Conservation (phyloP, 2,888 invertebrate species). For the Callosobruchus maculatus region DNA sequence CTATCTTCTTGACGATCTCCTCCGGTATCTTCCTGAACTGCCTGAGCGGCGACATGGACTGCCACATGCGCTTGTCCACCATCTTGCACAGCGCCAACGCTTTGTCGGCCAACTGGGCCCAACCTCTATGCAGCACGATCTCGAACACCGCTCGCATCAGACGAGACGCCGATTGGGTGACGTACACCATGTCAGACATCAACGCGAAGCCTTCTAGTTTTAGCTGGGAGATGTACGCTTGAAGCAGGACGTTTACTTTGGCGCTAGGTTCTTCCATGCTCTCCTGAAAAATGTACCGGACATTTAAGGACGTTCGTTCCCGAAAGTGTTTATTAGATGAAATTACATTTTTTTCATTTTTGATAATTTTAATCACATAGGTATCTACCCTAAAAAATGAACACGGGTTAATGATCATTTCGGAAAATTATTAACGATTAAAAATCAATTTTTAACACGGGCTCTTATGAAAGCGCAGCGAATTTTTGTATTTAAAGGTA, state of each 20-base stretch:
- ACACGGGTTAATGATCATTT: too few species aligned
- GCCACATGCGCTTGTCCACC: constrained; percentile 99
- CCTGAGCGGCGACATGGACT: constrained; percentile 95
- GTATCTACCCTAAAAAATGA: too few species aligned
- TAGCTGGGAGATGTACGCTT: constrained; percentile 97
- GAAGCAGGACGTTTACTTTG: constrained; percentile 91
- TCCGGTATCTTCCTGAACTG: constrained; percentile 98
- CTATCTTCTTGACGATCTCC: constrained; percentile 93
- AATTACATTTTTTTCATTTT: too few species aligned
- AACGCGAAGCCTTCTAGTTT: constrained; percentile 97
- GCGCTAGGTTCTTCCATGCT: constrained; percentile 97
- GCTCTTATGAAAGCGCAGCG: too few species aligned
- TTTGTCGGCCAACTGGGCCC: constrained; percentile 98
- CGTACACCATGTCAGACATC: constrained; percentile 99
- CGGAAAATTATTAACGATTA: too few species aligned
- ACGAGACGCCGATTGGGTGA: constrained; percentile 94
- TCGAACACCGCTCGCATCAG: constrained; percentile 96
- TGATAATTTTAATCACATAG: too few species aligned
- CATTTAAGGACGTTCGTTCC: too few species aligned
- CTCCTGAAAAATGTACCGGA: constrained; percentile 60
- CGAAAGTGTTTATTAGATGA: too few species aligned
- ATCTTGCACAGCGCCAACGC: constrained; percentile 95
- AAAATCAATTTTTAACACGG: too few species aligned
- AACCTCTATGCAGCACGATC: constrained; percentile 82
- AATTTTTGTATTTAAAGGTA: too few species aligned